A percentile compares a stretch with the other conserved stretches of the same genome.
Evolutionary conservation across 30 jellyfish, hydroid and myxozoan genomes (phyloP).

Genomic region (Turritopsis rubra): DNA sequence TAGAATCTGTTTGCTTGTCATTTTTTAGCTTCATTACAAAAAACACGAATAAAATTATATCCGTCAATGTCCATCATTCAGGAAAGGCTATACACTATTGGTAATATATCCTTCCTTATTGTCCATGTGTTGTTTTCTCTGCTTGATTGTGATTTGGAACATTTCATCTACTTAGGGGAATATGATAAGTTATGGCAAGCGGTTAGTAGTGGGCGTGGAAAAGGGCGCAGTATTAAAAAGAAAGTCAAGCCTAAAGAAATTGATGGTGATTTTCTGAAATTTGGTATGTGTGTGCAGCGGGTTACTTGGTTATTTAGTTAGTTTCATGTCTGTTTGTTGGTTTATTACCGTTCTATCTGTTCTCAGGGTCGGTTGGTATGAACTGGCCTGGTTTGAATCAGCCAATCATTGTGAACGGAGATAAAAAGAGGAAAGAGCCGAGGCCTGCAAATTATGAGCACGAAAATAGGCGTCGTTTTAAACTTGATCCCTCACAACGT

Average conservation of each 20-base stretch:
- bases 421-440: not conserved
- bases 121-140: not conserved
- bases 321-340: slow-evolving; percentile 19
- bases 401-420: slow-evolving; percentile 34
- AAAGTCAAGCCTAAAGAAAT: slow-evolving; percentile 44
- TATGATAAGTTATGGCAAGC: slow-evolving; percentile 97
- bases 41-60: not conserved
- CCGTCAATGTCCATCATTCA: not conserved
- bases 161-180: slow-evolving; percentile 47
- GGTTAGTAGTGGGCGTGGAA: slow-evolving; percentile 94
- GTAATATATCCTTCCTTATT: not conserved
- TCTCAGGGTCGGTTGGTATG: slow-evolving; percentile 58
- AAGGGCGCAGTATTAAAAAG: slow-evolving; percentile 84
- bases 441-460: not conserved
- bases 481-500: slow-evolving; percentile 26
- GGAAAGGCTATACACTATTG: not conserved
- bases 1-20: not conserved
- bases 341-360: no score
- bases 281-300: slow-evolving; percentile 72
- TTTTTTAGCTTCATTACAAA: not conserved
- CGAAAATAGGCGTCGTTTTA: not conserved
- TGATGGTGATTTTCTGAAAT: slow-evolving; percentile 54
- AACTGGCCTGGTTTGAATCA: slow-evolving; percentile 85
- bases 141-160: not conserved
- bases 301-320: no score